Evolutionary conservation across 1,140 invertebrate species (phyloP).

Genomic region (Magallana angulata): DNA sequence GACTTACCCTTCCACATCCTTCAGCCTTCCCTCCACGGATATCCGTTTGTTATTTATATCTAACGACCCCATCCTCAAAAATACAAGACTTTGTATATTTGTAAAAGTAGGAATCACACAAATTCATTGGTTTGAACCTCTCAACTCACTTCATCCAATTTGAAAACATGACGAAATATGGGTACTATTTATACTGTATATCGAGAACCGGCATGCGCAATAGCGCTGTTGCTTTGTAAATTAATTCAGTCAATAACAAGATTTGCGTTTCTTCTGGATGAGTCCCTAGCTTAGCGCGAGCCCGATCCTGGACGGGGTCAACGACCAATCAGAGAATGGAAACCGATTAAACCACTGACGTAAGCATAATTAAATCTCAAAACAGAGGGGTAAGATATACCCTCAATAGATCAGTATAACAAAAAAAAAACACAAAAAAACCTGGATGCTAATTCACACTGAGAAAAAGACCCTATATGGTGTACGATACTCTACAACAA

Average conservation of each 20-base stretch:
- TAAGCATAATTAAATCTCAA: background rate
- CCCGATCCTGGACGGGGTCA: background rate
- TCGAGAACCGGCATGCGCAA: constrained; percentile 1
- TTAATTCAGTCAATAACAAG: background rate
- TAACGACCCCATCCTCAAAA: constrained; percentile 27
- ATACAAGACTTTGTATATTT: background rate
- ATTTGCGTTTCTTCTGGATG: background rate
- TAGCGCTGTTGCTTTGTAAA: background rate
- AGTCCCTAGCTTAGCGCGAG: background rate
- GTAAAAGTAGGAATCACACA: constrained; percentile 10
- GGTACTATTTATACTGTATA: constrained; percentile 33
- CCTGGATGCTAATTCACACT: no score
- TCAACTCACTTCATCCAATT: background rate
- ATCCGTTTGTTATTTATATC: background rate
- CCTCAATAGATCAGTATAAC: no score
- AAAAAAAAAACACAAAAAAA: no score
- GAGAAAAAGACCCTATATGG: no score
- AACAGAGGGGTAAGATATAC: no score
- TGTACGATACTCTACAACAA: no score
- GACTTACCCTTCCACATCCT: background rate
- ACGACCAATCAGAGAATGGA: background rate
- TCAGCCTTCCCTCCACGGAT: constrained; percentile 1
- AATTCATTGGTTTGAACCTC: constrained; percentile 1
- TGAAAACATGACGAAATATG: constrained; percentile 15
- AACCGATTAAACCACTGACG: no score